Evolutionary conservation across 2,888 invertebrate species (phyloP), one percentile per base, ranked within the genome.

Genomic region (Epistrophe eligans): DNA sequence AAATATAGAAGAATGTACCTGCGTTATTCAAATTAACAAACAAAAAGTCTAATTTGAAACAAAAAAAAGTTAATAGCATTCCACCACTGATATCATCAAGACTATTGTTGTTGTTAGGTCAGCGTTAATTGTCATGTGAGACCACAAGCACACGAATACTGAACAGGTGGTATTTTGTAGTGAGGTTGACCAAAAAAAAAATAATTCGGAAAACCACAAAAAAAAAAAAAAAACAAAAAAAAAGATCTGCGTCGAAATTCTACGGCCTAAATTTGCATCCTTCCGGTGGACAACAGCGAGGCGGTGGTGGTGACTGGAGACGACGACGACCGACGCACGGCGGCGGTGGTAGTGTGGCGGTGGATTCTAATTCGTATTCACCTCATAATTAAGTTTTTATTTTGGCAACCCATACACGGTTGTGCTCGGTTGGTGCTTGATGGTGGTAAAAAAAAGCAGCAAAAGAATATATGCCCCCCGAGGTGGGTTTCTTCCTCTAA

Each of bases 291-390:
- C n/a, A n/a, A n/a, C n/a, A n/a, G n/a, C n/a, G n/a, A n/a, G n/a
- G n/a, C n/a, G n/a, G n/a, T n/a, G n/a, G n/a, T n/a, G n/a, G n/a
- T 40, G 17, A 24, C 24, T 43, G 62, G 10, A 40, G 74, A 13
- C 11, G 17, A 10, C 52, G 74, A 13, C 11, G 17, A 10, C 35
- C 6, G 40, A 32, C 32, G 32, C 7, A 32, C 32, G 32, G 5
- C 32, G 32, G 32, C 5, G 7, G 24, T 24, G 4, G 3, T 19
- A 15, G 13, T 7, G 3, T 19, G 19, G 13, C 13, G 3, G 3
- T 24, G 4, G 4, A 79, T 52, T 77, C 83, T 73, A 83, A 83
- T 83, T 83, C 83, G 70, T 79, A 83, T 83, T 83, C 83, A 67
- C 52, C 74, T 74, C 74, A 79, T 74, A 82, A 58, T 67, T 71